A percentile compares a stretch with the other conserved stretches of the same genome.
phyloP scores from a whole-genome alignment of 2,888 invertebrate genomes.

The Ectemnius lituratus region DNA sequence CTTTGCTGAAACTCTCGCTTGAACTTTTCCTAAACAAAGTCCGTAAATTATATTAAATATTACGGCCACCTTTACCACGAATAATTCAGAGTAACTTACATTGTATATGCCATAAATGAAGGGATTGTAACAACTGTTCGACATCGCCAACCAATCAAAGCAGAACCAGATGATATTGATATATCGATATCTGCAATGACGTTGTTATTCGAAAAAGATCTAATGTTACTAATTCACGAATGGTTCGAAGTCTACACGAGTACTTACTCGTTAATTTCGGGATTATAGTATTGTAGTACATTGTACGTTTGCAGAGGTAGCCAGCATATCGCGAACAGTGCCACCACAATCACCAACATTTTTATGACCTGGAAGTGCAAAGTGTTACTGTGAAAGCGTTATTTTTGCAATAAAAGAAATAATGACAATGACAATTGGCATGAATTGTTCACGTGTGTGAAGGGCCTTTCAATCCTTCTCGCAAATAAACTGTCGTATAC shows the following conservation, averaged over 20 bases:
- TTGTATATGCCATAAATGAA: slow-evolving; percentile 94
- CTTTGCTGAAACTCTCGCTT: slow-evolving; percentile 87
- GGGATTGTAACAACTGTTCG: slow-evolving; percentile 93
- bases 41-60: not conserved
- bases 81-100: slow-evolving; percentile 80
- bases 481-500: too few species aligned
- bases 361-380: slow-evolving; percentile 86
- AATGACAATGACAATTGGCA: too few species aligned
- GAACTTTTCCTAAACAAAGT: slow-evolving; percentile 84
- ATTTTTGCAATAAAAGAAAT: too few species aligned
- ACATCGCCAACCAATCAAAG: slow-evolving; percentile 93
- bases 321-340: slow-evolving; percentile 91
- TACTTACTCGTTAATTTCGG: slow-evolving; percentile 84
- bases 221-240: too few species aligned
- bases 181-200: slow-evolving; percentile 83
- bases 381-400: too few species aligned
- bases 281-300: slow-evolving; percentile 84
- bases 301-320: slow-evolving; percentile 88
- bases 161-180: slow-evolving; percentile 93
- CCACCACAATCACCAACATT: slow-evolving; percentile 91
- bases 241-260: too few species aligned
- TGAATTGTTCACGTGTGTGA: too few species aligned
- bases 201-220: slow-evolving; percentile 6
- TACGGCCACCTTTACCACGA: not conserved
- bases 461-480: too few species aligned